Evolutionary conservation across 37 sponge, comb jelly and placozoan genomes (phyloP), one percentile per base, ranked within the genome.

Genomic region (Ianthella basta): DNA sequence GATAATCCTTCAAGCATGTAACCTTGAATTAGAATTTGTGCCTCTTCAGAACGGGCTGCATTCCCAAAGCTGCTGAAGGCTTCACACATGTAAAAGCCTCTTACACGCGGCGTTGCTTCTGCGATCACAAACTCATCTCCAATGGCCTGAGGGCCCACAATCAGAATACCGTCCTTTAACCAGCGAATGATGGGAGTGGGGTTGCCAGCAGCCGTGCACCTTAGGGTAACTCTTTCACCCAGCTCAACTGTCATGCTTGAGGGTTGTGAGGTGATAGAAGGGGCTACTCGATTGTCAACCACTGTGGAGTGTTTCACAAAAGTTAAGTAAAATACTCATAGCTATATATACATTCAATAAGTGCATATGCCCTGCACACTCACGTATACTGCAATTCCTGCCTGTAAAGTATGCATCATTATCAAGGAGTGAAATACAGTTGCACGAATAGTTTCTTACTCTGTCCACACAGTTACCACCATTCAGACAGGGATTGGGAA

Each of bases 41-140:
- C 50, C 50, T 44, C 50, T 10, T 3, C 8, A 44, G 50, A 44
- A 10, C 50, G n/a, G n/a, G n/a, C 8, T 44, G 50, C 3, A 3
- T 8, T 69, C 1, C 34, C 70, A 1, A n/a, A 6, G 33, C 33
- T 35, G 34, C 34, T 69, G 35, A 34, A 30, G 27, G 70, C 70
- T 33, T 69, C 34, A 69, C 70, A 69, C 33, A 27, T 30, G 34
- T 69, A 69, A 6, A 69, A 30, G 12, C 70, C 70, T 30, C 70
- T 69, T 3, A 10, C 32, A 34, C 34, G 33, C 25, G 70, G 70
- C 6, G 70, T 69, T 18, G 34, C 34, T 35, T 69, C 70, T 6
- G 1, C 10, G 0, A 69, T 69, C 27, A 35, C 34, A 30, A 34
- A 69, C 15, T 1, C 25, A 15, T 69, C 35, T 30, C 70, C 70